Evolutionary conservation across 1,140 invertebrate species (phyloP).

Genomic region (Gerris buenoi): DNA sequence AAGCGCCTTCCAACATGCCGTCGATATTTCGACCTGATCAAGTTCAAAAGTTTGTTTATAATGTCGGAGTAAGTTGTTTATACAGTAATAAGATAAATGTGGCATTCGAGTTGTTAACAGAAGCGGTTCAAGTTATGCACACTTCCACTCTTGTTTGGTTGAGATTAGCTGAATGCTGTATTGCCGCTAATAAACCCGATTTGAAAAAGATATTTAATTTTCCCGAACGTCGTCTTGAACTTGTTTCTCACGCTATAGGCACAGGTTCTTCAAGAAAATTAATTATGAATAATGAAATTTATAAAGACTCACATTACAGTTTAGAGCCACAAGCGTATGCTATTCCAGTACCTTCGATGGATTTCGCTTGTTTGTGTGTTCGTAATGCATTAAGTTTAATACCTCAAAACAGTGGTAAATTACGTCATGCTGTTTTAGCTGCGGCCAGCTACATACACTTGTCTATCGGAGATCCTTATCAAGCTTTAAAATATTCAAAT

Average conservation of each 20-base stretch:
- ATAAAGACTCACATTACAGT: slow-evolving; percentile 35
- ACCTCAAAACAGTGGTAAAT: slow-evolving; percentile 3
- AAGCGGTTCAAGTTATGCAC: slow-evolving; percentile 68
- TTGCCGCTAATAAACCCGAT: slow-evolving; percentile 25
- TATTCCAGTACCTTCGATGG: slow-evolving; percentile 70
- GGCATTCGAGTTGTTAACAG: slow-evolving; percentile 84
- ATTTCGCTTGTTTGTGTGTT: slow-evolving; percentile 76
- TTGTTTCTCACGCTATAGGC: slow-evolving; percentile 45
- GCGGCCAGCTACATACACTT: slow-evolving; percentile 69
- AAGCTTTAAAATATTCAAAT: slow-evolving; percentile 63
- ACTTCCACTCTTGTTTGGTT: slow-evolving; percentile 83
- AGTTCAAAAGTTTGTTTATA: slow-evolving; percentile 51
- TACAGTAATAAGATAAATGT: slow-evolving; percentile 60
- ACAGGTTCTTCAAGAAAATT: slow-evolving; percentile 47
- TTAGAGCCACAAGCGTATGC: slow-evolving; percentile 53
- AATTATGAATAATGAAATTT: slow-evolving; percentile 39
- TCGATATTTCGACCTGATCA: slow-evolving; percentile 2
- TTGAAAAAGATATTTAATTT: slow-evolving; percentile 43
- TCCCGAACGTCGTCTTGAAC: slow-evolving; percentile 40
- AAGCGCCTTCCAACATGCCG: background rate
- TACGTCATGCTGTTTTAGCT: slow-evolving; percentile 42
- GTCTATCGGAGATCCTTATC: slow-evolving; percentile 65
- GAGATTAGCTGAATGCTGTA: slow-evolving; percentile 82
- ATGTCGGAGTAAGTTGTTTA: slow-evolving; percentile 73
- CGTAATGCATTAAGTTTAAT: slow-evolving; percentile 54